Conservation (phyloP, 1,140 invertebrate species). For the Caerostris extrusa region DNA sequence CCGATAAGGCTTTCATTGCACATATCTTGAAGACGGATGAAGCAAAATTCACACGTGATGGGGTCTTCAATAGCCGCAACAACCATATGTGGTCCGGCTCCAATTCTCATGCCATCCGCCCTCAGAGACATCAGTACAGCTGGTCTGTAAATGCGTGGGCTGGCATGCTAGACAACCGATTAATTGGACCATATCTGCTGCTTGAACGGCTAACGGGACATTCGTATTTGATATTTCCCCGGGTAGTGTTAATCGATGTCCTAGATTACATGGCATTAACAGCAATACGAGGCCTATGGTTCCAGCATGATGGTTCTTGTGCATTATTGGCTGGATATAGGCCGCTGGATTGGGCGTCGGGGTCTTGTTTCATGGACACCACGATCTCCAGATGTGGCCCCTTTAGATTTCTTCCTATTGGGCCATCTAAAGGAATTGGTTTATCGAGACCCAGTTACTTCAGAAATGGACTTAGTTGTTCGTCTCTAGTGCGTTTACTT, state of each 20-base stretch:
- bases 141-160: constrained; percentile 3
- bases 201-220: neutral
- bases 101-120: neutral
- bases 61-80: neutral
- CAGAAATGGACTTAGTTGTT: neutral
- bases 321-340: neutral
- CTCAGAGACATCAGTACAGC: neutral
- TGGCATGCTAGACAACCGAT: neutral
- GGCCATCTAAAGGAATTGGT: neutral
- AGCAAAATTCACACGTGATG: neutral
- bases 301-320: neutral
- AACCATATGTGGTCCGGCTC: neutral
- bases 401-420: neutral
- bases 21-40: neutral
- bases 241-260: neutral
- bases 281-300: neutral
- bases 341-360: neutral
- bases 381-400: neutral
- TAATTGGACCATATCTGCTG: constrained; percentile 1
- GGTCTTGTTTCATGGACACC: neutral
- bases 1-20: constrained; percentile 37
- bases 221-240: neutral
- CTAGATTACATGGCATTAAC: neutral
- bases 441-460: neutral
- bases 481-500: neutral